A percentile compares a stretch with the other conserved stretches of the same genome.
Evolutionary conservation across 2,888 invertebrate species (phyloP).

Genomic region (Eilema griseolum): DNA sequence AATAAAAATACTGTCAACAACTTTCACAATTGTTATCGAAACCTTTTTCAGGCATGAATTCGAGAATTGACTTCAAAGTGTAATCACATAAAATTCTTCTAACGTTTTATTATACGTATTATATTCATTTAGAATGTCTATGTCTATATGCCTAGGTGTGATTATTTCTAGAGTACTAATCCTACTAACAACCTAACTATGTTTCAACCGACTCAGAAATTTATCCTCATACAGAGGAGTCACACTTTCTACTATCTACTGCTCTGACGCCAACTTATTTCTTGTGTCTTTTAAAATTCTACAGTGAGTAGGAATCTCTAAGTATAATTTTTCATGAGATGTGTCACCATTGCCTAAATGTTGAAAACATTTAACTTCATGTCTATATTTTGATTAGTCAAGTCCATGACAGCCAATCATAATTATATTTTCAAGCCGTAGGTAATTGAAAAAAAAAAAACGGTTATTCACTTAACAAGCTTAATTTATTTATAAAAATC

Average conservation of each 20-base stretch:
- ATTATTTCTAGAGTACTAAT: not conserved
- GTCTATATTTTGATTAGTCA: not conserved
- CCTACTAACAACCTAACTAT: not conserved
- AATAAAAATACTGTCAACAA: conserved; percentile 46
- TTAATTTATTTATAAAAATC: not conserved
- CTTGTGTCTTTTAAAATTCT: not conserved
- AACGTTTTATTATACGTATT: no score
- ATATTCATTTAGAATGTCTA: not conserved
- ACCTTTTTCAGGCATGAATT: conserved; percentile 29
- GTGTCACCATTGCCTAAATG: not conserved
- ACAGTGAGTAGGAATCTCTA: not conserved
- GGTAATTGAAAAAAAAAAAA: not conserved
- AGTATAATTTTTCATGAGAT: not conserved
- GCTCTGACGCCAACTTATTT: not conserved
- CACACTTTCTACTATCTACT: not conserved
- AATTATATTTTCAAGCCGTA: not conserved
- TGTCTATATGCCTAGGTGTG: no score
- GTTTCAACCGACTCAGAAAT: not conserved
- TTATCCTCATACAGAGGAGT: not conserved
- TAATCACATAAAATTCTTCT: conserved; percentile 24
- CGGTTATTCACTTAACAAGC: not conserved
- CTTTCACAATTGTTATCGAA: conserved; percentile 40
- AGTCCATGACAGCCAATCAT: not conserved
- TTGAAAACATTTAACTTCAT: not conserved
- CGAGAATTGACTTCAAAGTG: conserved; percentile 29